Evolutionary conservation across 2,797 vertebrate genomes (phyloP).

Genomic region (Chaetophractus vellerosus): DNA sequence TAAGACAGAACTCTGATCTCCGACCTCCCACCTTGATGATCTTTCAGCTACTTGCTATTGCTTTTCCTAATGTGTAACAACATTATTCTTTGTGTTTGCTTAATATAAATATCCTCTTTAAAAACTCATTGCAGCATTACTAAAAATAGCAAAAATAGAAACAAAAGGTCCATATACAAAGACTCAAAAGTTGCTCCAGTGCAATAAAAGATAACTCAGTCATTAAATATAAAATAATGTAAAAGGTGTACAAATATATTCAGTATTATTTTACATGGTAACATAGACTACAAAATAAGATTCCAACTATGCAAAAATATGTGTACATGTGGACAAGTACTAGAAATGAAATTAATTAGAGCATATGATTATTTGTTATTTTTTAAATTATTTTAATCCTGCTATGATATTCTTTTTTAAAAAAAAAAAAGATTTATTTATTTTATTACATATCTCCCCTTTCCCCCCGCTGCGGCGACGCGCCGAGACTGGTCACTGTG

Average conservation of each 20-base stretch:
- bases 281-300: not conserved
- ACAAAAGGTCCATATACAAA: not conserved
- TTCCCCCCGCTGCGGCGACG: too few species aligned
- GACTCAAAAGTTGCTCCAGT: constrained; percentile 32
- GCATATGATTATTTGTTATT: not conserved
- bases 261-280: not conserved
- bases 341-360: constrained; percentile 13
- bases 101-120: not conserved
- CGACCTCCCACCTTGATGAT: not conserved
- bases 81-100: not conserved
- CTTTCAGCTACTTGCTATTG: not conserved
- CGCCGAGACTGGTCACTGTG: too few species aligned
- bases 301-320: constrained; percentile 6
- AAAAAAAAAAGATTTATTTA: too few species aligned
- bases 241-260: not conserved
- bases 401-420: not conserved
- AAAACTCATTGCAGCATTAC: not conserved
- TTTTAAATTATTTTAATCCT: constrained; percentile 29
- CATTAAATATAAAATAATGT: constrained; percentile 44
- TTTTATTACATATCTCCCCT: too few species aligned
- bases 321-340: not conserved
- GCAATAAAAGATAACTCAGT: constrained; percentile 58
- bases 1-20: constrained; percentile 14
- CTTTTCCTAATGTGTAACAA: not conserved
- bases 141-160: constrained; percentile 1